A percentile compares a stretch with the other conserved stretches of the same genome.
Evolutionary conservation across 1,140 invertebrate species (phyloP).

Genomic region (Philotrypesis tridentata): DNA sequence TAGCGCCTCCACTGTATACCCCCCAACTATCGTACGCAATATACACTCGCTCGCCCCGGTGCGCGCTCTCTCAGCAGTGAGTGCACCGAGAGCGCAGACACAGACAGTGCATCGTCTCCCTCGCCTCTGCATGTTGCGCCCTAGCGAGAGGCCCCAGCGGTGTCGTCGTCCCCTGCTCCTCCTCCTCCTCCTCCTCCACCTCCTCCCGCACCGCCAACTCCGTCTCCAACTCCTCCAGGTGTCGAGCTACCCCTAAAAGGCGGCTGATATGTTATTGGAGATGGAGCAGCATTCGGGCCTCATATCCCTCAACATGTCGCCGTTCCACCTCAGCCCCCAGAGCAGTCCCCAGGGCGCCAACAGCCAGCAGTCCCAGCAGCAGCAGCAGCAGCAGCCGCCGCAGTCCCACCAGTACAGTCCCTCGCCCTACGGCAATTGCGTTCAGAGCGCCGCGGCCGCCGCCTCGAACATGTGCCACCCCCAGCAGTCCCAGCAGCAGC

Average conservation of each 20-base stretch:
- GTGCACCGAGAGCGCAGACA: too few relatives aligned
- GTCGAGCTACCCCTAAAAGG: background rate
- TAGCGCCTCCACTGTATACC: too few relatives aligned
- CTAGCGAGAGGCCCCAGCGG: background rate
- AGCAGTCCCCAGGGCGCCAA: slow-evolving; percentile 74
- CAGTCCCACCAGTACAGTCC: slow-evolving; percentile 62
- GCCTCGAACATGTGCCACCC: slow-evolving; percentile 68
- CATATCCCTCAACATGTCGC: slow-evolving; percentile 89
- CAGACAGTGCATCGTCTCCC: too few relatives aligned
- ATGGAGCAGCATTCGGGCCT: slow-evolving; percentile 88
- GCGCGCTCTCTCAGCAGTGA: too few relatives aligned
- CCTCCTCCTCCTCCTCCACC: too few relatives aligned
- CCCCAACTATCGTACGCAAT: too few relatives aligned
- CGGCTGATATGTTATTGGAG: slow-evolving; percentile 84
- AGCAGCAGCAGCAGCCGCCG: slow-evolving; percentile 57
- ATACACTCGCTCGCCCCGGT: too few relatives aligned
- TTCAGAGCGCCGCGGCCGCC: slow-evolving; percentile 70
- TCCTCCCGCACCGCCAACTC: too few relatives aligned
- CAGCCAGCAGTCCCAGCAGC: slow-evolving; percentile 59
- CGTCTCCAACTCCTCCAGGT: background rate
- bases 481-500: slow-evolving; percentile 55
- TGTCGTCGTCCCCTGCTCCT: too few relatives aligned
- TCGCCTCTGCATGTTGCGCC: background rate
- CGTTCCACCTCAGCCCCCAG: slow-evolving; percentile 82
- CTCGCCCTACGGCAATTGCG: slow-evolving; percentile 63